Evolutionary conservation across 2,797 vertebrate genomes (phyloP).

Genomic region (Malurus splendens): DNA sequence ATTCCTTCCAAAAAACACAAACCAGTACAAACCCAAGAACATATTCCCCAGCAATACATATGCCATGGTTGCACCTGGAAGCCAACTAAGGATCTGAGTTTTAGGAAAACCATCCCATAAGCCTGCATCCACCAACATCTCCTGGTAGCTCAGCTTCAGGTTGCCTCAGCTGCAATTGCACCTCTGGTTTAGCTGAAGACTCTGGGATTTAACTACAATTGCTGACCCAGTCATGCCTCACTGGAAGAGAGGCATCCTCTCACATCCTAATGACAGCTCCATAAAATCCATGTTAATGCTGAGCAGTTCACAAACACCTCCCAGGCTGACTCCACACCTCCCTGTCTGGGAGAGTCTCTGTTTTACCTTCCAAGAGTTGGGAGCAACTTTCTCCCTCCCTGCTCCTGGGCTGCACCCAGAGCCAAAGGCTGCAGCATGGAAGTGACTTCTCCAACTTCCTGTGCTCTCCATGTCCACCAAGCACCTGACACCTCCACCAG

Average conservation of each 20-base stretch:
- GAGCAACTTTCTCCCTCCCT: not conserved
- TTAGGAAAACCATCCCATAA: not conserved
- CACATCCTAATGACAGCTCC: not conserved
- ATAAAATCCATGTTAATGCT: fast-evolving
- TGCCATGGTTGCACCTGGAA: not conserved
- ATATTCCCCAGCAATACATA: no score
- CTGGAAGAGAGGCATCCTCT: not conserved
- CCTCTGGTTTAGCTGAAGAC: not conserved
- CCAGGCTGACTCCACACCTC: not conserved
- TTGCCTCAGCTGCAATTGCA: not conserved
- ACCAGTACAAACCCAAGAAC: not conserved
- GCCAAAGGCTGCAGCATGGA: not conserved
- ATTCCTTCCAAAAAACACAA: not conserved
- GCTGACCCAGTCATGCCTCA: not conserved
- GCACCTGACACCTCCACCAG: not conserved
- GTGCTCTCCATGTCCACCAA: not conserved
- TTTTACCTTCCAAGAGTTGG: not conserved
- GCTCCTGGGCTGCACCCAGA: not conserved
- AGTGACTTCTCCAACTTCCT: not conserved
- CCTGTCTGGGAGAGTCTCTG: not conserved
- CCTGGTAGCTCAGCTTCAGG: not conserved
- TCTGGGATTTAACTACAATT: not conserved
- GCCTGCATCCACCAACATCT: not conserved
- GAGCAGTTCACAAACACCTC: not conserved
- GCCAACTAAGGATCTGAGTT: not conserved